These are phyloP conservation scores for Chaetodon trifascialis DNA, from an alignment of 2,113 vertebrate genomes.

Conservation along the genomic window DNA sequence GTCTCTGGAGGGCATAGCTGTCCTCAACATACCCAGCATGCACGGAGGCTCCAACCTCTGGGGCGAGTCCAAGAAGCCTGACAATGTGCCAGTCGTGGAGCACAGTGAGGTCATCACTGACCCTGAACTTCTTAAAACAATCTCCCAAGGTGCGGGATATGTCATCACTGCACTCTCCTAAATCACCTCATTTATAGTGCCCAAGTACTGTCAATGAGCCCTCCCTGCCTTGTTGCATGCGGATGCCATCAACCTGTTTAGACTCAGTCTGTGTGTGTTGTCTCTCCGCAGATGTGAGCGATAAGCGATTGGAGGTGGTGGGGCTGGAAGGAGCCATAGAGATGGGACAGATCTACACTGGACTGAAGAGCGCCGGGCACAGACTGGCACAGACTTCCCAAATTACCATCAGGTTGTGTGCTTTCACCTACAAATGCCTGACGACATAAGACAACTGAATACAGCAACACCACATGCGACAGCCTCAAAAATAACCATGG, in stretches of 20 bases:
- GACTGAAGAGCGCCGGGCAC: conserved; percentile 89
- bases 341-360: conserved; percentile 95
- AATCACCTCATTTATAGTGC: neutral
- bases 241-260: neutral
- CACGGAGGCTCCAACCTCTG: conserved; percentile 96
- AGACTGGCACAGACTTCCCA: conserved; percentile 90
- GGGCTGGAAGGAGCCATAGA: conserved; percentile 90
- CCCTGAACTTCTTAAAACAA: conserved; percentile 87
- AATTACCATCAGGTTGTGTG: conserved; percentile 87
- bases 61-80: conserved; percentile 89
- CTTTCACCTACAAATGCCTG: neutral
- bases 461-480: neutral
- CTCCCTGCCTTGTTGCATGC: neutral
- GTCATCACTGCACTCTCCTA: neutral
- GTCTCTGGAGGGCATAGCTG: conserved; percentile 88
- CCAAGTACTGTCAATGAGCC: neutral
- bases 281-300: conserved; percentile 84
- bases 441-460: neutral
- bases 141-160: conserved; percentile 85
- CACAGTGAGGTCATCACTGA: conserved; percentile 87
- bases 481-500: neutral
- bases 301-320: conserved; percentile 90
- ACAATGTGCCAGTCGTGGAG: conserved; percentile 62
- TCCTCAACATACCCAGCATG: conserved; percentile 96
- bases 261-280: conserved; percentile 4